Evolutionary conservation across 1,140 invertebrate species (phyloP), one percentile per base, ranked within the genome.

Genomic region (Caligus rogercresseyi): DNA sequence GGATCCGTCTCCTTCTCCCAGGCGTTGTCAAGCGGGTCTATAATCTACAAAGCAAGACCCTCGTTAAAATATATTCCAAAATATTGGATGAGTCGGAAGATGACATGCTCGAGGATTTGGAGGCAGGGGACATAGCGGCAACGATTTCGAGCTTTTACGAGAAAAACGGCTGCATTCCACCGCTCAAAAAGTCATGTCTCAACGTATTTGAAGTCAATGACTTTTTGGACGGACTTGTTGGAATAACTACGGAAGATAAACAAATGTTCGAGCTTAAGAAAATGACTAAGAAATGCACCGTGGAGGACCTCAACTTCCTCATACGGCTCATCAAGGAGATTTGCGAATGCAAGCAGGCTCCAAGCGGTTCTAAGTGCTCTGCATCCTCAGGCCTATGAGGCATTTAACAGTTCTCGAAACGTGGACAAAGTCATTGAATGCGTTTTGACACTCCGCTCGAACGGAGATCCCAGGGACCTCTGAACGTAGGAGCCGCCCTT

Each of bases 11-110:
- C 54, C 70, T 94, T n/a, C 75, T 94, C 25, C 90, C 90, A 0
- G 82, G 81, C 19, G 83, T 84, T 31, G 78, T 81, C 1, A 89
- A 91, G 70, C 76, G 86, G 60, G 80, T 93, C 20, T 94, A 93
- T 70, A 94, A 94, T 75, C 72, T 95, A 20, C 89, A 92, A 73
- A 90, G 83, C 69, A 94, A 91, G 72, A 88, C 92, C 68, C 73
- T 94, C 31, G 76, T 92, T 0, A 95, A 94, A 72, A 71, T 94
- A 14, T 93, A 91, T 72, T 83, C 86, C 54, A 79, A 26, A 77
- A 80, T 94, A 61, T 85, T 94, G 67, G 69, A 76, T 13, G 78
- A 77, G 4, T 79, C 83, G 73, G 80, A 84, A 66, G 79, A 84
- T 66, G 81, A 83, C 59, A 94, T 94, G 89, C 70, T 89, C 3